A percentile compares a stretch with the other conserved stretches of the same genome.
These are phyloP conservation scores for Thalassoma bifasciatum DNA, from an alignment of 2,113 vertebrate genomes.

Conservation along the genomic window DNA sequence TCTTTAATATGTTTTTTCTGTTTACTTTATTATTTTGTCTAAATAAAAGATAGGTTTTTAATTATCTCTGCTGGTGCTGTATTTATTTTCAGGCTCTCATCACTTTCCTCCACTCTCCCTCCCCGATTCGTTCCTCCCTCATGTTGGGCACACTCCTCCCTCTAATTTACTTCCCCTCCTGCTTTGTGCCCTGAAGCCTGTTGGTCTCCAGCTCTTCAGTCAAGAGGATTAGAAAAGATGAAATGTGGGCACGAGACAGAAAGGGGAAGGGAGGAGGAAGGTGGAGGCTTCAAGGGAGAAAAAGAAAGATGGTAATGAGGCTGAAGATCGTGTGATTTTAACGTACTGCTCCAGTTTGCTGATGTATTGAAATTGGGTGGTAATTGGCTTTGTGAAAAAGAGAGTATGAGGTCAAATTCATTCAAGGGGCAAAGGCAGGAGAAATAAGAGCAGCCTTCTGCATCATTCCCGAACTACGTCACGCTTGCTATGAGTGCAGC, in stretches of 20 bases:
- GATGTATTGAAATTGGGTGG: fast-evolving
- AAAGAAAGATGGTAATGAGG: conserved; percentile 37
- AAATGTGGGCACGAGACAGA: conserved; percentile 33
- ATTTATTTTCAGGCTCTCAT: conserved; percentile 36
- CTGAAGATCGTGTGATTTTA: background rate
- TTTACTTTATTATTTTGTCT: conserved; percentile 55
- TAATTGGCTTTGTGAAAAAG: conserved; percentile 8
- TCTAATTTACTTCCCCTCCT: conserved; percentile 62
- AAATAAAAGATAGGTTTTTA: conserved; percentile 66
- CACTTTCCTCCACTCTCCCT: conserved; percentile 28
- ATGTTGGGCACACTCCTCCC: conserved; percentile 37
- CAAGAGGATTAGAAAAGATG: conserved; percentile 62
- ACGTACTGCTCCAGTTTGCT: background rate
- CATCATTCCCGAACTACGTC: background rate
- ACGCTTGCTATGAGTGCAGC: conserved; percentile 27
- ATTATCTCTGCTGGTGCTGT: conserved; percentile 10
- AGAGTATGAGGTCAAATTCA: conserved; percentile 30
- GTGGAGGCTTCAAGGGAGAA: conserved; percentile 16
- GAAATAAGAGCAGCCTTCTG: conserved; percentile 7
- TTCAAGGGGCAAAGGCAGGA: background rate
- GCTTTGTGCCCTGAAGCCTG: conserved; percentile 49
- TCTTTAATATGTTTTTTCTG: conserved; percentile 14
- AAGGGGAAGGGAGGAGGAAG: conserved; percentile 6
- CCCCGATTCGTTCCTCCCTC: conserved; percentile 52
- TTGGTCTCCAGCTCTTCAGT: conserved; percentile 60